A percentile compares a stretch with the other conserved stretches of the same genome.
These are phyloP conservation scores for Pseudotriccus pelzelni DNA, from an alignment of 2,797 vertebrate genomes.

Conservation along the genomic window DNA sequence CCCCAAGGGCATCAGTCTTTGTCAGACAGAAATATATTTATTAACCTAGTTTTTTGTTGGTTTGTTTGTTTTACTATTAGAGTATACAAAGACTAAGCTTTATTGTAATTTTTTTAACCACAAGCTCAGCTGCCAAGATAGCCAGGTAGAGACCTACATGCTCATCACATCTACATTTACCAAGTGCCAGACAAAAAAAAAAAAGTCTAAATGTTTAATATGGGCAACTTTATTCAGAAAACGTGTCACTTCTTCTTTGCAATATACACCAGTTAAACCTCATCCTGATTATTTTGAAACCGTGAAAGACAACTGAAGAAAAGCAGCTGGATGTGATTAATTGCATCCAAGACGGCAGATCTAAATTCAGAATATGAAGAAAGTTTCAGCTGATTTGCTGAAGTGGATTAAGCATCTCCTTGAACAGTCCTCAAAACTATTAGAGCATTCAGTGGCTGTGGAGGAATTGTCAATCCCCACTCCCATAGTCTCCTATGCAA, in stretches of 20 bases:
- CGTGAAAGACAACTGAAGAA: neutral
- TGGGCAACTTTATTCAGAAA: neutral
- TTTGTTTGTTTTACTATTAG: neutral
- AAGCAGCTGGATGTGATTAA: neutral
- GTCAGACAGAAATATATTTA: neutral
- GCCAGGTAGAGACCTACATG: neutral
- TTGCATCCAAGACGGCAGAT: neutral
- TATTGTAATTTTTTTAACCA: neutral
- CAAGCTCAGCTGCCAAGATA: neutral
- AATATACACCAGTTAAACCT: neutral
- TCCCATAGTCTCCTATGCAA: neutral
- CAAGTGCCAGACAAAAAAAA: neutral
- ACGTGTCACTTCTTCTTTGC: neutral
- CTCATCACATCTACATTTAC: neutral
- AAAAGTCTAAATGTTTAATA: neutral
- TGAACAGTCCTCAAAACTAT: neutral
- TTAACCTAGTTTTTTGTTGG: neutral
- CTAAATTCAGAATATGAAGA: neutral
- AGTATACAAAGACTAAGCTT: neutral
- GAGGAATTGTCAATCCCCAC: neutral
- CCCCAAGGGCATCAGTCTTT: neutral
- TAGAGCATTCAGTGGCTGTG: fast-evolving
- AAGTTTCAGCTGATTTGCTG: neutral
- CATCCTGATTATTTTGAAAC: neutral
- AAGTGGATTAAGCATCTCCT: neutral